Percentiles rank a stretch among this genome's conserved stretches.
Evolutionary conservation across 2,797 vertebrate species (phyloP).

Genomic region (Siniperca undulata): DNA sequence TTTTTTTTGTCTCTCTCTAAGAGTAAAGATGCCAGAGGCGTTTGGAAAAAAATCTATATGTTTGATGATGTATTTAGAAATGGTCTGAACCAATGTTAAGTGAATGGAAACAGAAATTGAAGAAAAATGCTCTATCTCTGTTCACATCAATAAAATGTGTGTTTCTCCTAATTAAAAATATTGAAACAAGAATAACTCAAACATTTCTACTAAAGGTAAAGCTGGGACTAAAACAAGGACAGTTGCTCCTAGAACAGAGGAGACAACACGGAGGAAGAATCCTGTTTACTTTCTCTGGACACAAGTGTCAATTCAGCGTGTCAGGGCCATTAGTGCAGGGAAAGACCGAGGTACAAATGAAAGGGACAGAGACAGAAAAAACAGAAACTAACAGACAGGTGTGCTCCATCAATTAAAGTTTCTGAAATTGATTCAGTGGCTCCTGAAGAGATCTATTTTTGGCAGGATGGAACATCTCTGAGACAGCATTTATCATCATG

Average conservation of each 20-base stretch:
- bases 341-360: not conserved
- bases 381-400: not conserved
- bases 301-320: not conserved
- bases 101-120: not conserved
- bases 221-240: not conserved
- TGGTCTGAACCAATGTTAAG: not conserved
- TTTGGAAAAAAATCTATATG: not conserved
- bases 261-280: constrained; percentile 23
- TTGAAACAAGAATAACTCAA: not conserved
- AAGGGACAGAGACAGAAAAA: not conserved
- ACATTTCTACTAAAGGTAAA: not conserved
- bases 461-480: not conserved
- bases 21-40: not conserved
- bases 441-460: constrained; percentile 34
- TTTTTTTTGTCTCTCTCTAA: not conserved
- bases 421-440: constrained; percentile 30
- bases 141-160: not conserved
- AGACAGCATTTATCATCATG: constrained; percentile 6
- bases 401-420: constrained; percentile 30
- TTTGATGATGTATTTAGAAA: constrained; percentile 19
- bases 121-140: not conserved
- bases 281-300: constrained; percentile 3
- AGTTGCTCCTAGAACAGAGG: constrained; percentile 3
- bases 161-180: not conserved
- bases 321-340: not conserved